phyloP scores from a whole-genome alignment of 2,888 invertebrate species.

The Lacanobia wlatinum region DNA sequence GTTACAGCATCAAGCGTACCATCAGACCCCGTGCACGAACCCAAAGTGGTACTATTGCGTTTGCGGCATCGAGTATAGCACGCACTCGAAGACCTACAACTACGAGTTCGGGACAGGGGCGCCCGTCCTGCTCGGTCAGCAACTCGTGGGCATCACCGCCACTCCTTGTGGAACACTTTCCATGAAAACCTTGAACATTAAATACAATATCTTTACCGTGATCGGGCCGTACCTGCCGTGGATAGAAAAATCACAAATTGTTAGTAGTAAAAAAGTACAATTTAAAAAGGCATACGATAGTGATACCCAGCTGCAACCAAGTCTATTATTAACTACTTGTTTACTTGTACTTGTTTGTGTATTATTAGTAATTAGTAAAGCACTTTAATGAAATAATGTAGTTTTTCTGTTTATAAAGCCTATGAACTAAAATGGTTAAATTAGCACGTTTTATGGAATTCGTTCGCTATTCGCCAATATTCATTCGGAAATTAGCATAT shows the following conservation, averaged over 20 bases:
- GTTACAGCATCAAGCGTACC: constrained; percentile 76
- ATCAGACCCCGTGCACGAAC: constrained; percentile 77
- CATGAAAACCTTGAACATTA: constrained; percentile 59
- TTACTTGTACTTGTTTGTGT: constrained; percentile 57
- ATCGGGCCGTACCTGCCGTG: constrained; percentile 79
- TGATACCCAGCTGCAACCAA: constrained; percentile 10
- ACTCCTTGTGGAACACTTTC: constrained; percentile 72
- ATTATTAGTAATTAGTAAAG: constrained; percentile 67
- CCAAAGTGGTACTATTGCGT: constrained; percentile 83
- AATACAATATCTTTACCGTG: constrained; percentile 81
- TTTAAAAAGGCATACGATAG: constrained; percentile 21
- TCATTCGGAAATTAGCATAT: constrained; percentile 76
- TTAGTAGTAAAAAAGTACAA: constrained; percentile 14
- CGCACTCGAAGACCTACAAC: constrained; percentile 64
- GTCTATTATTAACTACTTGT: constrained; percentile 30
- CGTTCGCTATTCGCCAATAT: constrained; percentile 70
- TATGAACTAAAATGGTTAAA: constrained; percentile 30
- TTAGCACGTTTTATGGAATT: constrained; percentile 53
- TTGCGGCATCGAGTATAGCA: constrained; percentile 77
- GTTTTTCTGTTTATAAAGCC: constrained; percentile 47
- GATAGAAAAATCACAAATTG: constrained; percentile 73
- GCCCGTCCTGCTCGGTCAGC: constrained; percentile 72
- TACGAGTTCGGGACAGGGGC: constrained; percentile 79
- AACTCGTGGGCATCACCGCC: constrained; percentile 77
- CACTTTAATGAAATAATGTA: constrained; percentile 57